phyloP scores from a whole-genome alignment of 2,113 vertebrate genomes.

The Syrrhaptes paradoxus region DNA sequence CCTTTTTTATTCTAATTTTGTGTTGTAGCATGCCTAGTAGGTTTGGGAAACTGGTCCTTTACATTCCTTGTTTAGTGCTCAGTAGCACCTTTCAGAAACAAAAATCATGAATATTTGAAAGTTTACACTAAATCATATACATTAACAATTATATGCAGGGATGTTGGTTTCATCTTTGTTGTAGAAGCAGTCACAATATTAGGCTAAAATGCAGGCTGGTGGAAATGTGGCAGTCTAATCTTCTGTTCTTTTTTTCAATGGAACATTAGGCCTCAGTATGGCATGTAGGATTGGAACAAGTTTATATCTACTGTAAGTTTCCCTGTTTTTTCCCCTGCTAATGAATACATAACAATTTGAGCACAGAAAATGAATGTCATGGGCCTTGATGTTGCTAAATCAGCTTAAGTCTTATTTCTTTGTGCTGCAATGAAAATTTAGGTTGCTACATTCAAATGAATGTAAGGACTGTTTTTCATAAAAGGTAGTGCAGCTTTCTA shows the following conservation, averaged over 20 bases:
- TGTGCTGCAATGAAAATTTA: not conserved
- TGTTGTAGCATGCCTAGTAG: not conserved
- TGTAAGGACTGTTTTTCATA: not conserved
- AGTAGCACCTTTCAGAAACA: not conserved
- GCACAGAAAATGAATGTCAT: not conserved
- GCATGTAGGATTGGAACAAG: not conserved
- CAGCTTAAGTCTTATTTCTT: not conserved
- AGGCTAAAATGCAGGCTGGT: not conserved
- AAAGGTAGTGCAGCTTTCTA: not conserved
- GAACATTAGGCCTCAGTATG: not conserved
- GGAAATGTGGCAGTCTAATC: fast-evolving
- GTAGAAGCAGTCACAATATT: not conserved
- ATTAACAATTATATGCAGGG: not conserved
- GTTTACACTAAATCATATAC: not conserved
- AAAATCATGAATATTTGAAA: not conserved
- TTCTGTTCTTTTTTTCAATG: not conserved
- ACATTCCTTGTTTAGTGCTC: not conserved
- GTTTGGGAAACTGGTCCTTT: not conserved
- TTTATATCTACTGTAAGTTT: not conserved
- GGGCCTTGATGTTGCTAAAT: not conserved
- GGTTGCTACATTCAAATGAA: not conserved
- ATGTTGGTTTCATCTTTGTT: not conserved
- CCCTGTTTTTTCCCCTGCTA: not conserved
- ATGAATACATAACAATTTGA: not conserved
- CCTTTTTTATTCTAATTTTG: not conserved